phyloP scores from a whole-genome alignment of 2,797 vertebrate genomes.

The Geotrypetes seraphini region DNA sequence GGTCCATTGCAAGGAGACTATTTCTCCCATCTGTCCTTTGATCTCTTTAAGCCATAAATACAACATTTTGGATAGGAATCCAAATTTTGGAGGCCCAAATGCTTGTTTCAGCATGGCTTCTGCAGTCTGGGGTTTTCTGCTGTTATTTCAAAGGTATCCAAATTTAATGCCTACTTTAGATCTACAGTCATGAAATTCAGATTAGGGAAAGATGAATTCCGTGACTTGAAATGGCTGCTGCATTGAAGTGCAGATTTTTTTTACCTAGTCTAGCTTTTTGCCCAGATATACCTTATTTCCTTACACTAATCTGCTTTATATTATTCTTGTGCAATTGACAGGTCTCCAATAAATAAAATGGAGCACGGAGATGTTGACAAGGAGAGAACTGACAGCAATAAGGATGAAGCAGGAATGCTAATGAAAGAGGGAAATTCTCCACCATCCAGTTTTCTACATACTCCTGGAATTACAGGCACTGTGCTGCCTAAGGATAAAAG shows the following conservation, averaged over 20 bases:
- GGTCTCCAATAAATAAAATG: constrained; percentile 5
- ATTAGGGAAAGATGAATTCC: constrained; percentile 21
- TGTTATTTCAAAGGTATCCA: background rate
- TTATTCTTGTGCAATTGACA: constrained; percentile 10
- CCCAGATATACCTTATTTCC: too few relatives aligned
- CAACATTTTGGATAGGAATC: too few relatives aligned
- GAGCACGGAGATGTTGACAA: background rate
- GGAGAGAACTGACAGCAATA: too few relatives aligned
- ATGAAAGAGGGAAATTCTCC: background rate
- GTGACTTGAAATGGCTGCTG: background rate
- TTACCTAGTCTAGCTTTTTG: background rate
- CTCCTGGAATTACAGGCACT: too few relatives aligned
- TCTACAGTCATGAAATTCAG: constrained; percentile 18
- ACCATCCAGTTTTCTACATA: background rate
- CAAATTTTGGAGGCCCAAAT: background rate
- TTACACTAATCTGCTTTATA: constrained; percentile 1
- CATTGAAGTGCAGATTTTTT: constrained; percentile 12
- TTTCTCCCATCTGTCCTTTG: too few relatives aligned
- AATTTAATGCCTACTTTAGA: constrained; percentile 20
- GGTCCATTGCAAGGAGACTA: background rate
- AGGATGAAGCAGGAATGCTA: background rate
- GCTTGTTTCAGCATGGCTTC: constrained; percentile 1
- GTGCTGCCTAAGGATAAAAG: too few relatives aligned
- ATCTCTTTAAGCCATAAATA: too few relatives aligned
- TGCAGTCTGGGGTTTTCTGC: constrained; percentile 13